phyloP scores from a whole-genome alignment of 2,797 vertebrate genomes.

The Eulemur rubriventer region DNA sequence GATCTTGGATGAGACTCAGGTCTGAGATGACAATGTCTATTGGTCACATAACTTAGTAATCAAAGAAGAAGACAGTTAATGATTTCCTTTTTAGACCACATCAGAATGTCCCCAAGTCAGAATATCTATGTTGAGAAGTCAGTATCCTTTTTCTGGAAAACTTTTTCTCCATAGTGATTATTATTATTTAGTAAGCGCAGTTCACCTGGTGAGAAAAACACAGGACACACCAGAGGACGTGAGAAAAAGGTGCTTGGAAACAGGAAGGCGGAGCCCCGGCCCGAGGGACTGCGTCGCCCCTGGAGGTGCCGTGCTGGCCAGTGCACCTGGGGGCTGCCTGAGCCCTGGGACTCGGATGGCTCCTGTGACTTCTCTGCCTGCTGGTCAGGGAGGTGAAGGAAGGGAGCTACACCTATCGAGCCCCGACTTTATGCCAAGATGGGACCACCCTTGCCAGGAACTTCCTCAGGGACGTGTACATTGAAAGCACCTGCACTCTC shows the following conservation, averaged over 20 bases:
- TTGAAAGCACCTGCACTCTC: neutral
- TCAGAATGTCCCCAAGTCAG: neutral
- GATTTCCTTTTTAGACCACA: neutral
- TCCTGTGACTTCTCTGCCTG: neutral
- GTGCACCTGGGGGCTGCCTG: neutral
- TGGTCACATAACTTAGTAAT: neutral
- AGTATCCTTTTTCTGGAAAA: neutral
- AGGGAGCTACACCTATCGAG: neutral
- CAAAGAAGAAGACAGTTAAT: neutral
- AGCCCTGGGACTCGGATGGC: accelerated
- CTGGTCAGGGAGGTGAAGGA: neutral
- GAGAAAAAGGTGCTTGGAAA: neutral
- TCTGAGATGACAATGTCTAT: neutral
- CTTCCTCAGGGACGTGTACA: accelerated
- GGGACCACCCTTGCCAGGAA: neutral
- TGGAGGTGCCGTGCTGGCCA: neutral
- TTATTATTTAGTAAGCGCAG: neutral
- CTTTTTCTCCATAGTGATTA: neutral
- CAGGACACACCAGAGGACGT: neutral
- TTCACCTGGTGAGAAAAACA: neutral
- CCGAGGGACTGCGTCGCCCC: neutral
- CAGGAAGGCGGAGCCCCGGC: neutral
- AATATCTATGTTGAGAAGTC: neutral
- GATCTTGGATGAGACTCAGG: neutral
- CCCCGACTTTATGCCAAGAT: neutral